Conservation (phyloP, 2,113 vertebrate genomes). For the Merops nubicus region DNA sequence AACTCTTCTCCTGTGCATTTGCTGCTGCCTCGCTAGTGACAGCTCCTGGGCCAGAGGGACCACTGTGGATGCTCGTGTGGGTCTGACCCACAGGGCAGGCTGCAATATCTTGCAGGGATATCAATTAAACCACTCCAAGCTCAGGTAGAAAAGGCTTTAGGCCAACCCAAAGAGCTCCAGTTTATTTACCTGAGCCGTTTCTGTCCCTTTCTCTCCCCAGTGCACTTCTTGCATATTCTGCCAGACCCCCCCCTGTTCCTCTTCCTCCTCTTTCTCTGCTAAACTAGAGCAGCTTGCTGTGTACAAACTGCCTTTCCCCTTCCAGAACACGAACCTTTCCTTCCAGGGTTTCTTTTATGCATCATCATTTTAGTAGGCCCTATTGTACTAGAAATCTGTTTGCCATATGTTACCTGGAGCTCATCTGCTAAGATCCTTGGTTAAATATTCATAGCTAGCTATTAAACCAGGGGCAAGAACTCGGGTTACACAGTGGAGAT, state of each 20-base stretch:
- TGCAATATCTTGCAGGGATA: neutral
- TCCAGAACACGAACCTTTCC: neutral
- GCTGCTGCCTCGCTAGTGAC: neutral
- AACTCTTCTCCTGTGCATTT: neutral
- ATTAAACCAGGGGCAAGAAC: conserved; percentile 17
- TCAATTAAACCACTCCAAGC: neutral
- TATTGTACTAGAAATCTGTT: conserved; percentile 64
- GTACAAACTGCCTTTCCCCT: neutral
- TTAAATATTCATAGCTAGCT: conserved; percentile 76
- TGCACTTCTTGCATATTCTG: neutral
- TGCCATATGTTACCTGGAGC: conserved; percentile 71
- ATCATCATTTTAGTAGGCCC: conserved; percentile 13
- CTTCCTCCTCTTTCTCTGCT: neutral
- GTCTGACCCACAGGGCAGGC: neutral
- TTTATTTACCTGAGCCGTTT: neutral
- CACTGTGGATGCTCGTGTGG: neutral
- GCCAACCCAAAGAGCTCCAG: neutral
- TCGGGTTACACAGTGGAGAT: conserved; percentile 57
- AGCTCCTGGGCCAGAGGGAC: neutral
- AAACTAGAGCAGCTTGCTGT: neutral
- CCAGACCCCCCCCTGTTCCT: neutral
- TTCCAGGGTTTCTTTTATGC: conserved; percentile 2
- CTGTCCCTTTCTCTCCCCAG: neutral
- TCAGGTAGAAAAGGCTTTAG: neutral
- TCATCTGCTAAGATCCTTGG: conserved; percentile 16